Percentiles rank a stretch among this genome's conserved stretches.
Evolutionary conservation across 2,113 vertebrate species (phyloP).

Genomic region (Pitta sordida): DNA sequence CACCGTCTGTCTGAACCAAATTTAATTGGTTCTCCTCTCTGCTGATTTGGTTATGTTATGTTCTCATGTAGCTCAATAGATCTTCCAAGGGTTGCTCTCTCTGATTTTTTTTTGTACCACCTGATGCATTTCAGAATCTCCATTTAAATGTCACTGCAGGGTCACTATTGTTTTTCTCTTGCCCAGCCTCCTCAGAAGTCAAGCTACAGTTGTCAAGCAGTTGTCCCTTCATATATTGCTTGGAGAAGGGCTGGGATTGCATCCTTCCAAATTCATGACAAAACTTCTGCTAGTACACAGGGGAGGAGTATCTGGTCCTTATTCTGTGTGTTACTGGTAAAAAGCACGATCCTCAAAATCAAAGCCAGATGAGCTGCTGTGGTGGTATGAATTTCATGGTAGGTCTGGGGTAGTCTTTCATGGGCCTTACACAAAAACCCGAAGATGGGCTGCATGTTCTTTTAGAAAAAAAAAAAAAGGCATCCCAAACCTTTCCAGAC

Average conservation of each 20-base stretch:
- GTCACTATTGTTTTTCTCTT: not conserved
- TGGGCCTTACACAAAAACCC: too few species aligned
- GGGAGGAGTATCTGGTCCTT: not conserved
- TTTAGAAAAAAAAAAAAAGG: not conserved
- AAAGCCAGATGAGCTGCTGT: not conserved
- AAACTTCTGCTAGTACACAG: not conserved
- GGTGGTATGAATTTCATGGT: not conserved
- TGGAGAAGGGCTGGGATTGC: not conserved
- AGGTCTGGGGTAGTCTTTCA: not conserved
- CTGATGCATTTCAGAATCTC: not conserved
- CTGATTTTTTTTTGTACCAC: not conserved
- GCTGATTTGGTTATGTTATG: not conserved
- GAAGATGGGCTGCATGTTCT: too few species aligned
- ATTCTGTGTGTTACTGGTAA: not conserved
- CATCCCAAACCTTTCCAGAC: not conserved
- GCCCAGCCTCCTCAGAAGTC: not conserved
- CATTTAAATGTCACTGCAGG: not conserved
- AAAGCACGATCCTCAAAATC: not conserved
- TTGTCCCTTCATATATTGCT: not conserved
- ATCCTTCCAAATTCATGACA: not conserved
- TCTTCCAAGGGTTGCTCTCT: not conserved
- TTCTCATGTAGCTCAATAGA: not conserved
- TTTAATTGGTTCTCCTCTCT: not conserved
- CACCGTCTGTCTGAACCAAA: constrained; percentile 36
- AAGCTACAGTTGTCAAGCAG: not conserved